Conservation (phyloP, 2,113 vertebrate genomes). For the Alethe castanea region DNA sequence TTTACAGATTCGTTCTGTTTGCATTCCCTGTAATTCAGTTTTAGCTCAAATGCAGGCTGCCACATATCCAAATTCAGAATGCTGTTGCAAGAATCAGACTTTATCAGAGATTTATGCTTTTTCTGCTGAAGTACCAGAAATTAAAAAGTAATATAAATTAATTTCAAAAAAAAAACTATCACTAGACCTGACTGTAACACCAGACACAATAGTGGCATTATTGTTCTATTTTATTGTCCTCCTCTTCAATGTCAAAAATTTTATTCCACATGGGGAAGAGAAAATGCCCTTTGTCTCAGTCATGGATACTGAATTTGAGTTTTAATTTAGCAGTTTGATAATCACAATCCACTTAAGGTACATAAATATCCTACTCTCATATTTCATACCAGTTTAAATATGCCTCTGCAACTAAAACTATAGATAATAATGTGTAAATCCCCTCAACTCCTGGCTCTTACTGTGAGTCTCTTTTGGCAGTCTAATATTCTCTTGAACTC, state of each 20-base stretch:
- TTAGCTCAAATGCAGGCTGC: neutral
- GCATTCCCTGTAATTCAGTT: neutral
- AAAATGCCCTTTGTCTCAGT: neutral
- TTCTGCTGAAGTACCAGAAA: neutral
- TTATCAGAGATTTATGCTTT: neutral
- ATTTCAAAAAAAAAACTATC: neutral
- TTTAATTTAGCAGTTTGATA: neutral
- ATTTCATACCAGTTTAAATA: neutral
- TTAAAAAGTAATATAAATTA: neutral
- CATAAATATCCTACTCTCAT: neutral
- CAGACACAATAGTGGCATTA: neutral
- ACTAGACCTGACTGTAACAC: neutral
- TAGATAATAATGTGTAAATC: neutral
- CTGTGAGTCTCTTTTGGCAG: neutral
- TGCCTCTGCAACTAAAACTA: neutral
- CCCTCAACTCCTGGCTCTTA: neutral
- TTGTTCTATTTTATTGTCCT: neutral
- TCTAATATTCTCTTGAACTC: neutral
- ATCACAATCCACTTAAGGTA: neutral
- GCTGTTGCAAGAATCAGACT: neutral
- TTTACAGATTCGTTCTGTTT: neutral
- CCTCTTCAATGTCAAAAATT: neutral
- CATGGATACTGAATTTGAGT: neutral
- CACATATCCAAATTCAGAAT: neutral
- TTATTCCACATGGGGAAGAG: neutral